Base-by-base conservation (phyloP, 2,797 vertebrate genomes). In the Acanthis flammea region DNA sequence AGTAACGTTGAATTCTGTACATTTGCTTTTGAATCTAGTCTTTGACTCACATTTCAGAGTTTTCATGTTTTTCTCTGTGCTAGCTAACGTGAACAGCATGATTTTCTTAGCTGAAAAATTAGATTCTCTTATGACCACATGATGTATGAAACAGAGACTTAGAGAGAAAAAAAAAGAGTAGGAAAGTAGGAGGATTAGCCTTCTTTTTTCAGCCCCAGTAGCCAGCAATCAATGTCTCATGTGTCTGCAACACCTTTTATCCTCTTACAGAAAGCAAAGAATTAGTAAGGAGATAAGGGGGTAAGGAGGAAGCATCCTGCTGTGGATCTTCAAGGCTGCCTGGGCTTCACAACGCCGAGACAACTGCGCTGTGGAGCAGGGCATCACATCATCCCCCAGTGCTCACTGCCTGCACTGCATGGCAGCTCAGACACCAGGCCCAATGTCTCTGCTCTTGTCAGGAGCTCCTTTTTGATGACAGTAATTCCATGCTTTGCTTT, bases 361-460 rank as follows among this genome's bases (percentile, higher is more conserved):
- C 67, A 63, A 9, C 39, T 5, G 19, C 45, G 33, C n/a, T 10
- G 0, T 61, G 39, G 45, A 80, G 42, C n/a, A 50, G 41, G 21
- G 41, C 55, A 71, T 37, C 44, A 3, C 0, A 0, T 35, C 35
- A 53, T 31, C 53, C 42, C 30, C 44, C 60, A 28, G 31, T 0
- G 0, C 73, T 41, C n/a, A 10, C 15, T 2, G n/a, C 51, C 61
- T 41, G 24, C 16, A 31, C 37, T 28, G 27, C 33, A 72, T 2
- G 1, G 39, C 37, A 51, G 58, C 47, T 51, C 55, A 51, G 53
- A 41, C 63, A 60, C 50, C 18, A 68, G 41, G 16, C 35, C n/a
- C 41, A 67, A 31, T 1, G 3, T 45, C 42, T 85, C 78, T 77
- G 61, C 39, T 83, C 57, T 74, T 16, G 1, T 27, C 27, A 80